Conservation (phyloP, 2,888 invertebrate species). For the Polyploca ridens region DNA sequence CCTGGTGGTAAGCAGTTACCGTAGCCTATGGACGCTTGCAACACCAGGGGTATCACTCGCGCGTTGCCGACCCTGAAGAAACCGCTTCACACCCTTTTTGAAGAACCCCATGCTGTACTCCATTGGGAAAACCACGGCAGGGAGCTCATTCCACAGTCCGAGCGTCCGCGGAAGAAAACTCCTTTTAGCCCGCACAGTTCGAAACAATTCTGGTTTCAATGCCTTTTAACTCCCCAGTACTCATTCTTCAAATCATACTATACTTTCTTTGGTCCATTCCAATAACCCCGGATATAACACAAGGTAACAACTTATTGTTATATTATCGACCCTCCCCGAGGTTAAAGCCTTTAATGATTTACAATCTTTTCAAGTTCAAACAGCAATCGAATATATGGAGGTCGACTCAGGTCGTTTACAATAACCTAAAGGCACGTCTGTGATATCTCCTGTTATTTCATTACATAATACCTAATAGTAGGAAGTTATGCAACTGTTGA, state of each 20-base stretch:
- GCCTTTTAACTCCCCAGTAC: not conserved
- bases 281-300: constrained; percentile 23
- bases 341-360: constrained; percentile 25
- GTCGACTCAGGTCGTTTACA: constrained; percentile 38
- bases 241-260: not conserved
- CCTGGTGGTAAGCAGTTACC: too few species aligned
- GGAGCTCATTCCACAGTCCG: too few species aligned
- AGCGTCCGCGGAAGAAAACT: too few species aligned
- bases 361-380: constrained; percentile 43
- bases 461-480: constrained; percentile 13
- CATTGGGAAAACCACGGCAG: too few species aligned
- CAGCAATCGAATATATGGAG: constrained; percentile 40
- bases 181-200: too few species aligned
- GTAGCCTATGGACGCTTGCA: too few species aligned
- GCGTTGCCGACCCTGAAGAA: too few species aligned
- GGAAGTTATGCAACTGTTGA: constrained; percentile 32
- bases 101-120: too few species aligned
- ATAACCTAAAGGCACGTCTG: constrained; percentile 14
- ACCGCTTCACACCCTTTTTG: too few species aligned
- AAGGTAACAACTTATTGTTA: constrained; percentile 11
- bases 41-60: too few species aligned
- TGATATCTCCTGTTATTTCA: constrained; percentile 16
- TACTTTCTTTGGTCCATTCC: constrained; percentile 1
- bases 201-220: too few species aligned
- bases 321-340: constrained; percentile 29